These are phyloP conservation scores for Neoaliturus tenellus DNA, from an alignment of 2,888 invertebrate species.

Conservation along the genomic window DNA sequence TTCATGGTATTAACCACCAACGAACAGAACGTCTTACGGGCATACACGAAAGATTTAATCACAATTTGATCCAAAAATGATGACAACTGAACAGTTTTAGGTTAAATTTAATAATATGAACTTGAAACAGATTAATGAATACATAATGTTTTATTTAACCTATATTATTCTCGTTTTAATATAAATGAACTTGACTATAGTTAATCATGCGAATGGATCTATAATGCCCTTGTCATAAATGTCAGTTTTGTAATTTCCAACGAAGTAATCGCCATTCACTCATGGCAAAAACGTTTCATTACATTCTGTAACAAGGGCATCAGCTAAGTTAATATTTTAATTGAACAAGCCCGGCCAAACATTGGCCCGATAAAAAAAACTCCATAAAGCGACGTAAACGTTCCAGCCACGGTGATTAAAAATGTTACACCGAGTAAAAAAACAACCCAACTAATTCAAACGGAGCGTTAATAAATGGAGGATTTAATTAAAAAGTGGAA, in stretches of 20 bases:
- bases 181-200: too few species aligned
- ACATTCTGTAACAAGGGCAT: constrained; percentile 3
- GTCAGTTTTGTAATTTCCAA: neutral
- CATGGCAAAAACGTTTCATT: neutral
- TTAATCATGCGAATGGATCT: too few species aligned
- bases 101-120: too few species aligned
- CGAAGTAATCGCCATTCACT: neutral
- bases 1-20: too few species aligned
- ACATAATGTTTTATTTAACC: too few species aligned
- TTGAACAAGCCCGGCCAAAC: constrained; percentile 26
- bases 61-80: too few species aligned
- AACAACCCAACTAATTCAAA: constrained; percentile 21
- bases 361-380: constrained; percentile 6
- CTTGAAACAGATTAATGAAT: too few species aligned
- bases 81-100: too few species aligned
- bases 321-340: constrained; percentile 17
- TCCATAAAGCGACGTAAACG: neutral
- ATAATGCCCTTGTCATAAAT: neutral
- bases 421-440: constrained; percentile 33
- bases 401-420: constrained; percentile 26
- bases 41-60: too few species aligned
- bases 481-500: constrained; percentile 49
- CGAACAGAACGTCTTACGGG: too few species aligned
- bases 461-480: neutral
- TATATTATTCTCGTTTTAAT: too few species aligned